phyloP scores from a whole-genome alignment of 2,797 vertebrate genomes.

The Synaphobranchus kaupii region DNA sequence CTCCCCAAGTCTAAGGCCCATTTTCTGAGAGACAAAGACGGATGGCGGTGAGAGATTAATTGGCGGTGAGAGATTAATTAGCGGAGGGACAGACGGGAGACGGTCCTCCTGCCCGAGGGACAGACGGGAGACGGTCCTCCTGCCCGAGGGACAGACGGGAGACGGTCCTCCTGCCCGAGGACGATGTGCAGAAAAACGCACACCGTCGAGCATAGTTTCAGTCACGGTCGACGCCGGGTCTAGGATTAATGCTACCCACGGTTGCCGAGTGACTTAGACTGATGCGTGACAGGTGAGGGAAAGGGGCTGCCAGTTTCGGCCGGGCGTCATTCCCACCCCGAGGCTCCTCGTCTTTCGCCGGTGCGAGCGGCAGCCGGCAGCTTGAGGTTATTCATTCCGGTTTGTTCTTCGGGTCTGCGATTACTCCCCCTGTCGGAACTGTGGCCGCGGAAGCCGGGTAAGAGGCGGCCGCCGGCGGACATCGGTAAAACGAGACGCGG shows the following conservation, averaged over 20 bases:
- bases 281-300: neutral
- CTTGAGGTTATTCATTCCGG: neutral
- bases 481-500: neutral
- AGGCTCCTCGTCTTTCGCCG: neutral
- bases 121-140: too few species aligned
- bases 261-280: neutral
- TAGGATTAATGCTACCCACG: neutral
- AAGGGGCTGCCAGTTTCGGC: neutral
- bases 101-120: too few species aligned
- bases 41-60: neutral
- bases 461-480: neutral
- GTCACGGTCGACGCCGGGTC: neutral
- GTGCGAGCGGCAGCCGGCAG: neutral
- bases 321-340: neutral
- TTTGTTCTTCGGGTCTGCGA: neutral
- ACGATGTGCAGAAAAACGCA: neutral
- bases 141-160: neutral
- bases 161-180: neutral
- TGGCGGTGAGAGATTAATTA: neutral
- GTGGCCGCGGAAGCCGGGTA: neutral
- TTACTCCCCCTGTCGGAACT: neutral
- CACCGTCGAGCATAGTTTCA: neutral
- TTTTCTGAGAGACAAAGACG: constrained; percentile 5
- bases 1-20: neutral
- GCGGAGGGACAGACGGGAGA: neutral